These are phyloP conservation scores for Eupithecia vulgata DNA, from an alignment of 2,888 invertebrate genomes.

Conservation along the genomic window DNA sequence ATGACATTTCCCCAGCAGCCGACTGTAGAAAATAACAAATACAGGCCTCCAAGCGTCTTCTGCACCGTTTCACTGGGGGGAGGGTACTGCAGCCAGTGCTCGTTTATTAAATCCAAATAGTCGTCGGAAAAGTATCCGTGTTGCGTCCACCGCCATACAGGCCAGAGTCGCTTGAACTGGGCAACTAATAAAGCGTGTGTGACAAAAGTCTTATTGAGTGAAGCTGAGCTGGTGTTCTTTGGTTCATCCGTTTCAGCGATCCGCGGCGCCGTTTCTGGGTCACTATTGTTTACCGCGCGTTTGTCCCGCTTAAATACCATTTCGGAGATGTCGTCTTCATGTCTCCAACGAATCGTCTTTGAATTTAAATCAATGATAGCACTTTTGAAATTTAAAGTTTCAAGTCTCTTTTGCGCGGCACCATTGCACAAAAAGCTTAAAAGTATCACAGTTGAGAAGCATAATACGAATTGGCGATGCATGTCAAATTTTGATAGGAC, in stretches of 20 bases:
- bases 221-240: conserved; percentile 51
- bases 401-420: conserved; percentile 21
- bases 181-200: conserved; percentile 61
- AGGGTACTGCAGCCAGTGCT: conserved; percentile 88
- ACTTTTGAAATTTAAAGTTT: conserved; percentile 34
- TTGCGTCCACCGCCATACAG: conserved; percentile 78
- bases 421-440: conserved; percentile 54
- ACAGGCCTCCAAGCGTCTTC: conserved; percentile 85
- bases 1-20: conserved; percentile 89
- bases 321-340: conserved; percentile 41
- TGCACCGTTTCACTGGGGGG: conserved; percentile 85
- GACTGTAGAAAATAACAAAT: conserved; percentile 85
- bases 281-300: conserved; percentile 47
- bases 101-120: conserved; percentile 85
- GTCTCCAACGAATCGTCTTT: conserved; percentile 40
- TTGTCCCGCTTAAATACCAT: conserved; percentile 48
- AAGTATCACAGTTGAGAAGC: conserved; percentile 47
- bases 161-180: conserved; percentile 72
- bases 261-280: conserved; percentile 46
- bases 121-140: conserved; percentile 84
- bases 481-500: conserved; percentile 46
- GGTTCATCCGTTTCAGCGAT: conserved; percentile 46
- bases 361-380: conserved; percentile 35
- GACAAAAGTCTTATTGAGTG: conserved; percentile 50
- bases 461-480: conserved; percentile 34